Percentiles rank a stretch among this genome's conserved stretches.
Conservation (phyloP, 2,113 vertebrate genomes). For the Herpailurus yagouaroundi region DNA sequence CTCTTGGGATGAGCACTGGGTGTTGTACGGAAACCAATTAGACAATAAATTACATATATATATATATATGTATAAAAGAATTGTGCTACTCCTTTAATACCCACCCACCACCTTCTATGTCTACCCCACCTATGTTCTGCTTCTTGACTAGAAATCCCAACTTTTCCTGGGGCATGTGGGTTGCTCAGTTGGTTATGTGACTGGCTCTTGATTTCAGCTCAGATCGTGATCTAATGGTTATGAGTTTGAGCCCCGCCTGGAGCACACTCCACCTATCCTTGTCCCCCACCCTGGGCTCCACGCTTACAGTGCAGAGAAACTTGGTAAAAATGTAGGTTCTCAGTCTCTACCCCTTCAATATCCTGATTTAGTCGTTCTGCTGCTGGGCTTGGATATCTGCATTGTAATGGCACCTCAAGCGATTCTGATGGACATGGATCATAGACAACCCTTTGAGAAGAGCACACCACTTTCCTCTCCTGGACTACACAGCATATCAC, state of each 20-base stretch:
- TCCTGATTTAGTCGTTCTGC: not conserved
- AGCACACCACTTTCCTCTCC: not conserved
- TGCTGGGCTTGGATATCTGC: not conserved
- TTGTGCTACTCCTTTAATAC: not conserved
- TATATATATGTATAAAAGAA: not conserved
- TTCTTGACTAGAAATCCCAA: not conserved
- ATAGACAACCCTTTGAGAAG: not conserved
- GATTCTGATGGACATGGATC: not conserved
- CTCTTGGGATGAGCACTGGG: no score
- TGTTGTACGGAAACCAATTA: no score
- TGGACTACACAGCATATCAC: not conserved
- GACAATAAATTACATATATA: no score
- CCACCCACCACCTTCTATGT: not conserved
- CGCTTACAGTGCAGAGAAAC: no score
- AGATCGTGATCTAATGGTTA: no score
- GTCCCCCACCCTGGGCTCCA: no score
- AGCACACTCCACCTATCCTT: no score
- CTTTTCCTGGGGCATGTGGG: not conserved
- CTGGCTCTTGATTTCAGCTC: no score
- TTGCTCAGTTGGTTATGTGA: no score
- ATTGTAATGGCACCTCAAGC: not conserved
- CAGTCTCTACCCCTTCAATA: not conserved
- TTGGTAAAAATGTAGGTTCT: not conserved
- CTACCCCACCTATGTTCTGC: not conserved
- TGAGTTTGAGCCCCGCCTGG: no score